Percentiles rank a stretch among this genome's conserved stretches.
Evolutionary conservation across 2,888 invertebrate species (phyloP).

Genomic region (Anoplius nigerrimus): DNA sequence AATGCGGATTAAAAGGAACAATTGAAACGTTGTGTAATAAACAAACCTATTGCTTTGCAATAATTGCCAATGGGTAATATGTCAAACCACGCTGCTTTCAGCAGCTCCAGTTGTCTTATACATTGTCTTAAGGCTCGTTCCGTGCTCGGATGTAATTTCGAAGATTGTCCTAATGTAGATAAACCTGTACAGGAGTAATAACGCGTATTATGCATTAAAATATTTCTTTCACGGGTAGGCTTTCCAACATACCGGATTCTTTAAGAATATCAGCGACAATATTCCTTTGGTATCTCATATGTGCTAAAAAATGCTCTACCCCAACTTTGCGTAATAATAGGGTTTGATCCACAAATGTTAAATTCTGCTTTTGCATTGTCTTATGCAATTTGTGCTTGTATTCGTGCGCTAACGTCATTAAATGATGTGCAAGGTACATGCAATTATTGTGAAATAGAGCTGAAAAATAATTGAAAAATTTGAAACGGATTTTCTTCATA

Average conservation of each 20-base stretch:
- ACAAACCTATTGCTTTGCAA: conserved; percentile 81
- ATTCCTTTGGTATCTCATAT: conserved; percentile 85
- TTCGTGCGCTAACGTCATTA: conserved; percentile 81
- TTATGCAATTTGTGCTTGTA: conserved; percentile 81
- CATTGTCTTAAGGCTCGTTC: conserved; percentile 89
- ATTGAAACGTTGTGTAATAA: conserved; percentile 36
- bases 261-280: conserved; percentile 86
- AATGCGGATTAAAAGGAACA: neutral
- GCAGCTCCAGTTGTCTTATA: conserved; percentile 86
- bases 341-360: conserved; percentile 83
- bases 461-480: conserved; percentile 67
- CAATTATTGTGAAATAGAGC: conserved; percentile 95
- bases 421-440: conserved; percentile 87
- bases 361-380: conserved; percentile 77
- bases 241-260: conserved; percentile 80
- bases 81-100: conserved; percentile 92
- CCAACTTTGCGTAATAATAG: conserved; percentile 82
- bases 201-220: neutral
- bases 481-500: neutral
- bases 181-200: conserved; percentile 70
- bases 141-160: conserved; percentile 79
- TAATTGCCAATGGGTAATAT: conserved; percentile 88
- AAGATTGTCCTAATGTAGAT: conserved; percentile 74
- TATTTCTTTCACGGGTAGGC: too few species aligned
- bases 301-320: conserved; percentile 82